Conservation (phyloP, 35 echinoderm and acorn worm species). For the Nesometra sesokonis region DNA sequence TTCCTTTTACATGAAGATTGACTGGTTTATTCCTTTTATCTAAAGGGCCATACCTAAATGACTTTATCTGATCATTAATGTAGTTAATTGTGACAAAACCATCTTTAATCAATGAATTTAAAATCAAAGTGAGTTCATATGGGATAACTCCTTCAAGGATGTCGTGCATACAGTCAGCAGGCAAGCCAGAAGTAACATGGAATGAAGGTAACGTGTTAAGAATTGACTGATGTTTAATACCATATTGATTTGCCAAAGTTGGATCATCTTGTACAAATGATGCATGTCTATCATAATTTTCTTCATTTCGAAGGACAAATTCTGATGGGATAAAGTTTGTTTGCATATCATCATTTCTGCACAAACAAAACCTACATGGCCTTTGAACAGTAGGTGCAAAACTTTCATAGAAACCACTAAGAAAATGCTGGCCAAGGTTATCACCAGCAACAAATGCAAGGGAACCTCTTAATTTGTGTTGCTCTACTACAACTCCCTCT, state of each 20-base stretch:
- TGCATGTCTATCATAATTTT: slow-evolving; percentile 18
- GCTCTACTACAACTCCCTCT: slow-evolving; percentile 12
- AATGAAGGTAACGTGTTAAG: slow-evolving; percentile 19
- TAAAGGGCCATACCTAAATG: neutral
- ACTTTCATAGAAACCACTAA: slow-evolving; percentile 32
- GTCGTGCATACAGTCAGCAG: slow-evolving; percentile 13
- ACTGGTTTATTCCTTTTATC: slow-evolving; percentile 29
- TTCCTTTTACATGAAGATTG: neutral
- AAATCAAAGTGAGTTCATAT: slow-evolving; percentile 16
- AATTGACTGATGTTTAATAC: neutral
- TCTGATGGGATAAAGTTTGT: slow-evolving; percentile 10
- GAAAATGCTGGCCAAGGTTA: slow-evolving; percentile 23
- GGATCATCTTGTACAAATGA: neutral
- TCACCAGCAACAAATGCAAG: slow-evolving; percentile 24
- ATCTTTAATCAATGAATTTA: neutral
- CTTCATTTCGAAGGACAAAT: neutral
- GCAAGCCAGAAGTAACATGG: neutral
- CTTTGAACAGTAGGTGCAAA: slow-evolving; percentile 3
- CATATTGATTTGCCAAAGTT: slow-evolving; percentile 1
- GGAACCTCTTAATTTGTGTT: slow-evolving; percentile 2
- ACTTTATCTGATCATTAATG: neutral
- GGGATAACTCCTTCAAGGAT: slow-evolving; percentile 12
- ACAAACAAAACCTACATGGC: slow-evolving; percentile 21
- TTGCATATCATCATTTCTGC: slow-evolving; percentile 8
- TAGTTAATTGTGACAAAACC: neutral